phyloP scores from a whole-genome alignment of 2,113 vertebrate genomes.

The Leptobrachium leishanense region DNA sequence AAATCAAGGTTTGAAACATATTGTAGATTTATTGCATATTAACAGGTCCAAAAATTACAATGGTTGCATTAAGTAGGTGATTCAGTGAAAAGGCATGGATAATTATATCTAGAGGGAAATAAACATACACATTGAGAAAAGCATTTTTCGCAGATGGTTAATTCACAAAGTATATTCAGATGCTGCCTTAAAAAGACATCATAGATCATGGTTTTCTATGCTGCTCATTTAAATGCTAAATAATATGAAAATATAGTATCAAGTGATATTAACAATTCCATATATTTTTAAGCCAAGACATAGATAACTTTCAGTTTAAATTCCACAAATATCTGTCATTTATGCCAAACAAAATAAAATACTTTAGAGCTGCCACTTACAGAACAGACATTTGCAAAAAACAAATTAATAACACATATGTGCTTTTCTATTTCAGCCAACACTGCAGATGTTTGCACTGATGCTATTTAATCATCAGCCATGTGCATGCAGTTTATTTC shows the following conservation, averaged over 20 bases:
- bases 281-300: constrained; percentile 18
- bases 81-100: neutral
- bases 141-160: neutral
- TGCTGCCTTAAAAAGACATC: neutral
- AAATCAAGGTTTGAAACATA: neutral
- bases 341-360: constrained; percentile 16
- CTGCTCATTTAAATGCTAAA: neutral
- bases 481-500: constrained; percentile 1
- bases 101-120: neutral
- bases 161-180: neutral
- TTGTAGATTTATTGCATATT: neutral
- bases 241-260: neutral
- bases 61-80: neutral
- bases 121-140: neutral
- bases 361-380: constrained; percentile 14
- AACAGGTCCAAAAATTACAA: neutral
- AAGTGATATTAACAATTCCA: constrained; percentile 4
- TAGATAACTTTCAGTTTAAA: constrained; percentile 27
- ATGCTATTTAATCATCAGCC: neutral
- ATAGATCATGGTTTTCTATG: neutral
- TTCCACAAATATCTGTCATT: constrained; percentile 1
- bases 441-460: constrained; percentile 16
- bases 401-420: constrained; percentile 26
- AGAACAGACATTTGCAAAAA: constrained; percentile 6
- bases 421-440: constrained; percentile 5